Percentiles rank a stretch among this genome's conserved stretches.
Conservation (phyloP, 2,797 vertebrate species). For the Odontamblyopus lacepedii region DNA sequence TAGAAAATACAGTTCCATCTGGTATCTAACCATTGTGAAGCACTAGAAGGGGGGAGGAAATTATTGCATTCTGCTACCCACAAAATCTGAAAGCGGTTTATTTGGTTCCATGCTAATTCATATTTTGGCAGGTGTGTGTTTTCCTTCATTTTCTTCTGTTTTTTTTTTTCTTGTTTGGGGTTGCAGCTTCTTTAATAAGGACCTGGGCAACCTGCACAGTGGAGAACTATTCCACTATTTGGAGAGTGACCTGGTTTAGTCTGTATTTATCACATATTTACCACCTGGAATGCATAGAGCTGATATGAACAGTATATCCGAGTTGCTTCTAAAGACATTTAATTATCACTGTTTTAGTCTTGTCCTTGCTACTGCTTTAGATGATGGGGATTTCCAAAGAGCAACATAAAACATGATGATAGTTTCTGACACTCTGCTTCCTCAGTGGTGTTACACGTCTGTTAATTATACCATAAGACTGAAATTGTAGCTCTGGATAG, state of each 20-base stretch:
- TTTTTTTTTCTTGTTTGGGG: neutral
- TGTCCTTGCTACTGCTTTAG: constrained; percentile 21
- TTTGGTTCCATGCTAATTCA: neutral
- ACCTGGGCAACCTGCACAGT: neutral
- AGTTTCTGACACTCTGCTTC: constrained; percentile 6
- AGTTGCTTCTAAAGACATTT: neutral
- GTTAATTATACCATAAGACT: constrained; percentile 19
- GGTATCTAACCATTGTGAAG: neutral
- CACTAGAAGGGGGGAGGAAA: neutral
- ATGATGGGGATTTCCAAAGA: constrained; percentile 53
- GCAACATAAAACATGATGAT: constrained; percentile 24
- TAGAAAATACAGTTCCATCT: neutral
- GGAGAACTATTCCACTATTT: neutral
- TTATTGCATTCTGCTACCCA: neutral
- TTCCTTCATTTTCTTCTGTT: neutral
- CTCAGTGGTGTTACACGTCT: constrained; percentile 8
- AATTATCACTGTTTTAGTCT: neutral
- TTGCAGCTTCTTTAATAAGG: neutral
- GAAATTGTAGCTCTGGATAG: constrained; percentile 16
- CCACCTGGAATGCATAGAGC: neutral
- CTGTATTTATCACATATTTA: neutral
- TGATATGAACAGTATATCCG: neutral
- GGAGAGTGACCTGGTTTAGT: neutral
- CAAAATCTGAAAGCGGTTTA: neutral
- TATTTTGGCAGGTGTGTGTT: no score